Evolutionary conservation across 2,797 vertebrate genomes (phyloP), one percentile per base, ranked within the genome.

Genomic region (Harpagifer antarcticus): DNA sequence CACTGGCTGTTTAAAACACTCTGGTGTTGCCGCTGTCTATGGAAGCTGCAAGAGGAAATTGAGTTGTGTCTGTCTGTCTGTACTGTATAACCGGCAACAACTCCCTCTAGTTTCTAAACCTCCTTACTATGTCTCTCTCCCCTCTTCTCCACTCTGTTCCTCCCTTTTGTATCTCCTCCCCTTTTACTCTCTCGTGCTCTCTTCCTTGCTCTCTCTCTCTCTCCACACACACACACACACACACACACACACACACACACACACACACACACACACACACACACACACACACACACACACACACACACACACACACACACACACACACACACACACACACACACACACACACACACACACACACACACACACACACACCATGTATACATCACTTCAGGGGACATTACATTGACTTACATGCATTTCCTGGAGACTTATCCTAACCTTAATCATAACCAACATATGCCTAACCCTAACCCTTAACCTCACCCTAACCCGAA

Each of bases 81-180:
- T 71, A 72, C 56, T 76, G 78, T 88, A 74, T 78, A 74, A 88
- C 82, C 17, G 68, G 72, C 86, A 89, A 86, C 48, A 90, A 88
- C 78, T 89, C 89, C 86, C 82, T 90, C 86, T 88, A 81, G 83
- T 85, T 88, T 76, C 85, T 87, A 83, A 90, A 86, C 88, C 92
- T 89, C 84, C 88, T 91, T 86, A 90, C 90, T 91, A 83, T 84
- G 89, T 88, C 78, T 90, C 76, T 85, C 76, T 87, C 83, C 82
- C 85, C 88, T 89, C 84, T 80, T 89, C 83, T 88, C 52, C 61
- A 81, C 90, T 89, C 86, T 80, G 89, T 88, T 87, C 86, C 90
- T 90, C 85, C 88, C 89, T 92, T 93, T 92, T 91, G 86, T 94
- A 91, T 91, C 93, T 92, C 92, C 89, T 90, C 90, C 91, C 88